Evolutionary conservation across 2,888 invertebrate genomes (phyloP), one percentile per base, ranked within the genome.

Genomic region (Xylophagus ater): DNA sequence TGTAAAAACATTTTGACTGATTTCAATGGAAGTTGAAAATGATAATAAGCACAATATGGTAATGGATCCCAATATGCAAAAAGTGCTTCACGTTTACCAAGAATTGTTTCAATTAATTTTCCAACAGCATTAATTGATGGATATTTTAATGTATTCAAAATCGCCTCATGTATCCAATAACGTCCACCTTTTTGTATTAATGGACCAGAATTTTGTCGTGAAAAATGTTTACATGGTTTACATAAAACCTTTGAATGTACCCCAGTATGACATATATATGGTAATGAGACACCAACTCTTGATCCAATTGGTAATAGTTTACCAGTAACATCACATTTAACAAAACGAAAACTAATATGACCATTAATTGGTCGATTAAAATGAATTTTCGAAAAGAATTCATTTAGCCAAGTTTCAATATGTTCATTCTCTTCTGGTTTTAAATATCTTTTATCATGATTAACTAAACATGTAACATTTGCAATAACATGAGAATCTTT

Each of bases 21-120:
- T 48, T 70, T 69, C 47, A 79, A 69, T 0, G 85, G 84, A 51
- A 79, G 59, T 54, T 85, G 81, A 51, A 87, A 75, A 57, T 84
- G 84, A 62, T 86, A 86, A 58, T 84, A 86, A 3, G 83, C 85
- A 55, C 84, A 85, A 57, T 86, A 87, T 1, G 87, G 87, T 51
- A 87, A 58, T 4, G 87, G 87, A 56, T 87, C 87, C 86, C 86
- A 86, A 54, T 79, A 80, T 4, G 78, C 73, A 54, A 87, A 87
- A 2, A 87, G 65, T 0, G 83, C 85, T 56, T 87, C 85, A 26
- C 82, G 70, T 49, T 82, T 83, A 53, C 85, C 83, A 49, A 85
- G 57, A 24, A 82, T 78, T 0, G 77, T 78, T 25, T 77, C 75
- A 50, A 79, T 64, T 33, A 79, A 57, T 53, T 74, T 73, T 14